These are phyloP conservation scores for Lethocerus indicus DNA, from an alignment of 1,140 invertebrate species.

Conservation along the genomic window DNA sequence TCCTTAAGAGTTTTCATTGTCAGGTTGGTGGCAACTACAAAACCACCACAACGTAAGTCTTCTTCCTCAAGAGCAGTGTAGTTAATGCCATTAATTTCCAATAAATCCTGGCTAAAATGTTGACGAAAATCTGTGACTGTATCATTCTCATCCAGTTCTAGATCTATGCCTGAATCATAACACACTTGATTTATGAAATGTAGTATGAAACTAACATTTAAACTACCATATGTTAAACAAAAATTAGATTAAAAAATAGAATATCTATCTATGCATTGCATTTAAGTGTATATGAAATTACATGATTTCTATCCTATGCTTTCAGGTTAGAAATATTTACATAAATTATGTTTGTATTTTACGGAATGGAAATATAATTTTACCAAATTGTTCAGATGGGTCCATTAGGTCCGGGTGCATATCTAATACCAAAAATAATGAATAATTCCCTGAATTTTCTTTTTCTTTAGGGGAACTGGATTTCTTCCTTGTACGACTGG, in stretches of 20 bases:
- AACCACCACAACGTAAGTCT: constrained; percentile 49
- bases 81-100: constrained; percentile 43
- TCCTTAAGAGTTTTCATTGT: constrained; percentile 30
- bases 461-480: no score
- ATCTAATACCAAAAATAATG: constrained; percentile 42
- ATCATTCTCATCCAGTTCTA: constrained; percentile 46
- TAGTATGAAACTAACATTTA: background rate
- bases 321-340: no score
- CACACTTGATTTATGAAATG: background rate
- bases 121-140: constrained; percentile 45
- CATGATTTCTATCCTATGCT: no score
- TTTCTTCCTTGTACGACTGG: no score
- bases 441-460: no score
- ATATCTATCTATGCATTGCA: no score
- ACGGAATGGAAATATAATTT: no score
- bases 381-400: constrained; percentile 41
- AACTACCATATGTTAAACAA: no score
- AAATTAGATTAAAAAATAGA: no score
- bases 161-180: constrained; percentile 35
- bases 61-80: constrained; percentile 46
- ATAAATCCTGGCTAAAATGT: constrained; percentile 39
- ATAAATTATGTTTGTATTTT: no score
- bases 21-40: constrained; percentile 41
- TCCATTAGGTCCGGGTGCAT: constrained; percentile 51
- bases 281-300: no score